A percentile compares a stretch with the other conserved stretches of the same genome.
Evolutionary conservation across 2,888 invertebrate genomes (phyloP).

Genomic region (Amorpha juglandis): DNA sequence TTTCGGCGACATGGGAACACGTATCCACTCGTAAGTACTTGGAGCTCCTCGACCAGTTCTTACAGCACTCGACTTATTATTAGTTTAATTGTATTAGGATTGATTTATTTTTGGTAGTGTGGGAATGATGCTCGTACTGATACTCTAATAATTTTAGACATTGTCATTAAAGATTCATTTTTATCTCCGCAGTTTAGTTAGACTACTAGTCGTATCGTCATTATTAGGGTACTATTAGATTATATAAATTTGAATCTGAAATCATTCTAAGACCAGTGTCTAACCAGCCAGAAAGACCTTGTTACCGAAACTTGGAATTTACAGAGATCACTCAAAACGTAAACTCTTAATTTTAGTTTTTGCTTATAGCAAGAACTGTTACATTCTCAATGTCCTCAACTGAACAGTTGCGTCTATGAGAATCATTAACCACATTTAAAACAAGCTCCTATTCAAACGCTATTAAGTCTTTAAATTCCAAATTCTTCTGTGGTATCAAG

Average conservation of each 20-base stretch:
- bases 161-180: too few relatives aligned
- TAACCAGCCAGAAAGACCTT: too few relatives aligned
- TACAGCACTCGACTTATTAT: constrained; percentile 19
- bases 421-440: neutral
- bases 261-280: too few relatives aligned
- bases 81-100: constrained; percentile 22
- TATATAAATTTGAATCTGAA: too few relatives aligned
- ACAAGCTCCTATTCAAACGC: neutral
- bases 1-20: constrained; percentile 56
- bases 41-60: constrained; percentile 3
- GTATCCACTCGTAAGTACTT: constrained; percentile 46
- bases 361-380: too few relatives aligned
- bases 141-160: neutral
- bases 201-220: too few relatives aligned
- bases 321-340: too few relatives aligned
- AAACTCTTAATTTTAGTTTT: too few relatives aligned
- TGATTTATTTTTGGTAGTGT: constrained; percentile 19
- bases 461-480: neutral
- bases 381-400: too few relatives aligned
- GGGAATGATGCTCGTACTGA: neutral
- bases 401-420: neutral
- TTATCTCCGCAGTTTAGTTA: too few relatives aligned
- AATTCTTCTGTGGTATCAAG: constrained; percentile 1
- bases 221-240: too few relatives aligned
- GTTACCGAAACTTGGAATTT: too few relatives aligned